Base-by-base conservation (phyloP, 1,140 invertebrate genomes). In the Octopus bimaculoides region DNA sequence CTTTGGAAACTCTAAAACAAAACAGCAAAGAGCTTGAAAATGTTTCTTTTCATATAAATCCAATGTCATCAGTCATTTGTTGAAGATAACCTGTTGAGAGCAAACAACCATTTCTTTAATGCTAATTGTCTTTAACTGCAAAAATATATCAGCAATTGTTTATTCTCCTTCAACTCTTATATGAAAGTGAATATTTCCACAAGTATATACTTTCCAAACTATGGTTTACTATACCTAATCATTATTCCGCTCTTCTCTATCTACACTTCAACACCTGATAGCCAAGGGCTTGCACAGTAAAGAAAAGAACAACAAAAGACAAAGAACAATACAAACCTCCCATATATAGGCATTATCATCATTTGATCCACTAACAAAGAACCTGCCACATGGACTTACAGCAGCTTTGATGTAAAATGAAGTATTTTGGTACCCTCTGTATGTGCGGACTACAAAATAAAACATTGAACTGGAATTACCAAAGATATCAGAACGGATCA, bases 281-380 rank as follows among this genome's bases (percentile, higher is more conserved):
- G 14, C 10, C 1, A 77, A 4, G 52, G 12, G 17, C 12, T 52
- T 79, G 17, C 10, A 56, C 20, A 80, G 8, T 77, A 52, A 20
- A 66, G n/a, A 52, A 26, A n/a, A 26, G 41, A 71, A 55, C 26
- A 79, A 52, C n/a, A 52, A 73, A n/a, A 71, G 14, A 71, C 66
- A 71, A 71, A 71, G 26, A 71, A 71, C 26, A n/a, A 69, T 77
- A 78, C 82, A 73, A 80, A 88, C 88, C 52, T 94, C 93, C 95
- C 95, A 97, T 80, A 97, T 94, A 84, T 96, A 96, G 0, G 95
- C 96, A 83, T 93, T 92, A 82, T 94, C 93, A 89, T 96, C 95
- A 86, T 93, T 95, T 80, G 95, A 96, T 4, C 96, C 96, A 89
- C 94, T 95, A 0, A 95, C 89, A 14, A 97, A 89, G 88, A 95